Base-by-base conservation (phyloP, 2,888 invertebrate genomes). In the Sinhomidia bicolor region DNA sequence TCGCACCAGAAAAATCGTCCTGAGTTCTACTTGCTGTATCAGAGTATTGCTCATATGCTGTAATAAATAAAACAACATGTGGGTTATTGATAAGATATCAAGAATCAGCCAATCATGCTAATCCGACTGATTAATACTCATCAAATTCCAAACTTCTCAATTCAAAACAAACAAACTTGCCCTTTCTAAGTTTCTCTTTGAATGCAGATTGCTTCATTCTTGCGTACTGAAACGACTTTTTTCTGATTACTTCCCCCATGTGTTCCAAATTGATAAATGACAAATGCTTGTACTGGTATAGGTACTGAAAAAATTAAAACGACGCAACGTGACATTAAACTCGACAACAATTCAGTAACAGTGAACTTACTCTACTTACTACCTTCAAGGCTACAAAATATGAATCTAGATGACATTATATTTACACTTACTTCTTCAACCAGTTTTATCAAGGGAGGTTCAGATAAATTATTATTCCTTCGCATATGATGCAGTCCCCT, bases 151-250 rank as follows among this genome's bases (percentile, higher is more conserved):
- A 6, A 36, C 5, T 36, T 36, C 36, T 36, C 4, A 36, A n/a
- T 51, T 3, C 14, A 14, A 5, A 12, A 26, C 14, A 68, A 41
- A 41, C 5, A n/a, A 44, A 44, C 32, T 57, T 9, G 54, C 85
- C 78, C 32, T n/a, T 41, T 36, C 47, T 41, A 1, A 85, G 51
- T 36, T 85, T 47, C 0, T 85, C 76, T 14, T 62, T 85, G 93
- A 98, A 97, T n/a, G 96, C 96, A 85, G 95, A 95, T 89, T 96
- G 95, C 94, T 97, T 97, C 93, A 96, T 96, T 93, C 96, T 96
- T 87, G 95, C 95, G 94, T 98, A 98, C 93, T 98, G 98, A 84
- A 96, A 94, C 93, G 95, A 96, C 92, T 95, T 95, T 92, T 95
- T 95, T 94, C 96, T 96, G 81, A 98, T 94, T 92, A 95, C 95